These are phyloP conservation scores for Nomada goodeniana DNA, from an alignment of 2,888 invertebrate genomes.

Conservation along the genomic window DNA sequence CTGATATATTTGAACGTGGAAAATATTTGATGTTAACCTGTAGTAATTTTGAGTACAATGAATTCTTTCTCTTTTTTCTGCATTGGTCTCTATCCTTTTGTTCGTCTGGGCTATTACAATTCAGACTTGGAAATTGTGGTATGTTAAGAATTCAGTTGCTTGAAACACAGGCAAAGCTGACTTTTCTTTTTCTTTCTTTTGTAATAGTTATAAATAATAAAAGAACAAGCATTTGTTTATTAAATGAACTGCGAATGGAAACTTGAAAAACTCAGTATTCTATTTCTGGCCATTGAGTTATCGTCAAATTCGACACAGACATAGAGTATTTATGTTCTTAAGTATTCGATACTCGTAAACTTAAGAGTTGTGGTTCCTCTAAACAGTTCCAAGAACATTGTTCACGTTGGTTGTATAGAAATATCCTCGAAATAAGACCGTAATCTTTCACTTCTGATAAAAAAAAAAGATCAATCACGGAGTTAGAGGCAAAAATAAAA, in stretches of 20 bases:
- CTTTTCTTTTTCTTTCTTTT: background rate
- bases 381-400: too few species aligned
- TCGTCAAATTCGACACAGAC: too few species aligned
- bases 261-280: background rate
- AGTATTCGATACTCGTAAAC: too few species aligned
- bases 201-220: background rate
- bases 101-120: slow-evolving; percentile 11
- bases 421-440: background rate
- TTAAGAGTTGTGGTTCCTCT: too few species aligned
- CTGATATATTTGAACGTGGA: slow-evolving; percentile 29
- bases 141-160: background rate
- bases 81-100: background rate
- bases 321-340: background rate
- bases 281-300: too few species aligned
- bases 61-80: background rate
- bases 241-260: background rate
- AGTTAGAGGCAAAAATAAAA: background rate
- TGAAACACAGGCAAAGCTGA: background rate
- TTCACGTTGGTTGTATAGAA: slow-evolving; percentile 3
- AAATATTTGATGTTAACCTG: slow-evolving; percentile 32
- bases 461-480: too few species aligned
- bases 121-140: slow-evolving; percentile 10
- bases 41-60: slow-evolving; percentile 14
- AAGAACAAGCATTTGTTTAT: background rate
- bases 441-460: background rate